These are phyloP conservation scores for Channa maculata DNA, from an alignment of 2,113 vertebrate species.

Conservation along the genomic window DNA sequence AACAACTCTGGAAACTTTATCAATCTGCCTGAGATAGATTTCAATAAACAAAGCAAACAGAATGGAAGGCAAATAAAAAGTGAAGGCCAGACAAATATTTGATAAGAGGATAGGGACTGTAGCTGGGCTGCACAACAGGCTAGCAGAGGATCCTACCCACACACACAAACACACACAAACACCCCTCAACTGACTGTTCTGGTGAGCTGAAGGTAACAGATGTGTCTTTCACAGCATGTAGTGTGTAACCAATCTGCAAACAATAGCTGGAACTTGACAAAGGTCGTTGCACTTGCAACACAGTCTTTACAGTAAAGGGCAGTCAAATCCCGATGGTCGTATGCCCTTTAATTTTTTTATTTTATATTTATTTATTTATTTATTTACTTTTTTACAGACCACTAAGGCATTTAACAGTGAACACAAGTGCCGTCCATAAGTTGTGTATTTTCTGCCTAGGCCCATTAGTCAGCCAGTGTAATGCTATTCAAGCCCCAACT, in stretches of 20 bases:
- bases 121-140: conserved; percentile 57
- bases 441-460: conserved; percentile 14
- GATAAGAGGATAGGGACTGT: conserved; percentile 84
- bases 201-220: conserved; percentile 79
- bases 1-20: conserved; percentile 70
- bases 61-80: conserved; percentile 85
- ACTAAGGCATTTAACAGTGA: conserved; percentile 4
- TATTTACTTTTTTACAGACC: not conserved
- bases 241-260: conserved; percentile 84
- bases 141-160: conserved; percentile 40
- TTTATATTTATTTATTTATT: too few relatives aligned
- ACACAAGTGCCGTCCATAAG: conserved; percentile 2
- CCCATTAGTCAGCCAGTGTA: conserved; percentile 46
- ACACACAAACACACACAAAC: conserved; percentile 31
- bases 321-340: conserved; percentile 36
- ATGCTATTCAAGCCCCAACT: conserved; percentile 45
- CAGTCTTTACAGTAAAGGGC: conserved; percentile 62
- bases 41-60: conserved; percentile 87
- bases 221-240: conserved; percentile 85
- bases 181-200: conserved; percentile 58
- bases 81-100: conserved; percentile 93
- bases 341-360: conserved; percentile 32
- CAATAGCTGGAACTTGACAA: conserved; percentile 84
- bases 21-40: conserved; percentile 73
- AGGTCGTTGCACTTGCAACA: conserved; percentile 78